Base-by-base conservation (phyloP, 2,888 invertebrate species). In the Leptopilina syphax region DNA sequence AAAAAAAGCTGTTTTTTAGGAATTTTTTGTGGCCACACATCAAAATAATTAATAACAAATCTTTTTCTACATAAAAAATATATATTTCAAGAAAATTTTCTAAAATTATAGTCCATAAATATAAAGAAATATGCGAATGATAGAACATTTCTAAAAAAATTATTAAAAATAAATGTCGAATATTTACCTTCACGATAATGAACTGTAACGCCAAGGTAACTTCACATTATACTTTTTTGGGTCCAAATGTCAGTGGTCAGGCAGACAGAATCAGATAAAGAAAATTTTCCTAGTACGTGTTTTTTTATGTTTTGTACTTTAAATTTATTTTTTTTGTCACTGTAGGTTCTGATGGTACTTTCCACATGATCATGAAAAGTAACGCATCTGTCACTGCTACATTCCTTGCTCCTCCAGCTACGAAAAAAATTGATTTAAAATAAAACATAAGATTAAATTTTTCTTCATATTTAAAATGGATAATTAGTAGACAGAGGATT, bases 171-270 rank as follows among this genome's bases (percentile, higher is more conserved):
- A 44, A 44, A 44, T 5, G 8, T 44, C 6, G 57, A 57, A 57
- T 13, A 13, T 57, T 13, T 57, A 57, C 57, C 57, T 57, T 57
- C 0, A 13, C 13, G 76, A 76, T 76, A 76, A 34, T 76, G 76
- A 27, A 6, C 76, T 18, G 76, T 76, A 6, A 76, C 50, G 24
- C 76, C 76, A 10, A 76, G 34, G 57, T 76, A 76, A 47, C 76
- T 76, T 12, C 27, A 18, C 27, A 47, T 76, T 27, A 57, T 57
- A 18, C 18, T 41, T 47, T 76, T 76, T 10, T 76, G 44, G 5
- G 57, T 76, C 76, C 76, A 76, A 76, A 41, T 44, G 34, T 76
- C 76, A 18, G 76, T 76, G n/a, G 76, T 76, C 54, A 76, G 44
- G 34, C 76, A 50, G 18, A 76, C 50, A 76, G 24, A 76, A n/a